A percentile compares a stretch with the other conserved stretches of the same genome.
Conservation (phyloP, 2,888 invertebrate genomes). For the Aporophyla lueneburgensis region DNA sequence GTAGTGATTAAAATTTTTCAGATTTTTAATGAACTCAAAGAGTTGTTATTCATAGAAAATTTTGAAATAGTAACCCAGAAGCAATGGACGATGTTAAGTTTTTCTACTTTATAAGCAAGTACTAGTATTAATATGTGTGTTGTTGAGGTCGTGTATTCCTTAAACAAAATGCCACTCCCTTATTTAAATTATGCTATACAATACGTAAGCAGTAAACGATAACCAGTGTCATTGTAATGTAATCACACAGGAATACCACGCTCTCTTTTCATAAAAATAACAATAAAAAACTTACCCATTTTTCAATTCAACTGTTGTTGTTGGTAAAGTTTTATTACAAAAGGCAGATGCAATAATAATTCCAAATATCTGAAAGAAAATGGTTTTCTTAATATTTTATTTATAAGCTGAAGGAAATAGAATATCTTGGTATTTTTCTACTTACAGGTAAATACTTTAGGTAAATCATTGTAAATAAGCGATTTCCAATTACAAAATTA, state of each 20-base stretch:
- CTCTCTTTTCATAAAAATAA: not conserved
- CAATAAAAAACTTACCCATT: conserved; percentile 16
- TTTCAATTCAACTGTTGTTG: conserved; percentile 2
- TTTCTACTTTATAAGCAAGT: not conserved
- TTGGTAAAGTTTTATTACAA: conserved; percentile 17
- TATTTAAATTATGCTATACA: no score
- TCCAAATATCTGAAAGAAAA: conserved; percentile 46
- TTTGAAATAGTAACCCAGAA: not conserved
- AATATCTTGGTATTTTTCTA: not conserved
- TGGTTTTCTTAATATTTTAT: not conserved
- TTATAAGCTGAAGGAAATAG: not conserved
- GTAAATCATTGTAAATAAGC: conserved; percentile 14
- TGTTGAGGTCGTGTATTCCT: not conserved
- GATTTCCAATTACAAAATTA: conserved; percentile 15
- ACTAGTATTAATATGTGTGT: not conserved
- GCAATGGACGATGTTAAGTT: not conserved
- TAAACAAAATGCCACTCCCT: not conserved
- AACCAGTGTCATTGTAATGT: not conserved
- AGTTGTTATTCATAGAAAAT: not conserved
- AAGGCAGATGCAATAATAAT: conserved; percentile 22
- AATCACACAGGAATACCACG: not conserved
- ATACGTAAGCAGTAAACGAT: not conserved
- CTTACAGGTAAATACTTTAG: conserved; percentile 39
- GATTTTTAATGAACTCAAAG: not conserved
- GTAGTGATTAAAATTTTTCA: no score